phyloP scores from a whole-genome alignment of 2,797 vertebrate genomes.

The Linurgus olivaceus region DNA sequence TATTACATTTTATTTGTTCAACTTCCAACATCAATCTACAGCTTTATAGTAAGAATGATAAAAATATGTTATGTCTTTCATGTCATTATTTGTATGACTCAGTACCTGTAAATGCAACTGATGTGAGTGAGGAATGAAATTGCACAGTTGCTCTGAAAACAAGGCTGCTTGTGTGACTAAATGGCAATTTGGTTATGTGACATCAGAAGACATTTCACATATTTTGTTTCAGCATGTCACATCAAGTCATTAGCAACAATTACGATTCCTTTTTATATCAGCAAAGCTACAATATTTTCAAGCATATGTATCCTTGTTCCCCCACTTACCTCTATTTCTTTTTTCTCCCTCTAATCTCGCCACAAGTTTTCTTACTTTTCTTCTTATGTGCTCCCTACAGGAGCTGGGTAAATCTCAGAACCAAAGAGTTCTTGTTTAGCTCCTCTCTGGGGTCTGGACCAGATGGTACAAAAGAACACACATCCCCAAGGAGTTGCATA shows the following conservation, averaged over 20 bases:
- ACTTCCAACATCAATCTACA: neutral
- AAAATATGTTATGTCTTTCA: neutral
- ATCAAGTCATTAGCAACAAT: neutral
- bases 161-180: neutral
- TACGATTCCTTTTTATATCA: neutral
- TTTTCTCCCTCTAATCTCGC: neutral
- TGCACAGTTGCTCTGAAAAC: neutral
- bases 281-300: neutral
- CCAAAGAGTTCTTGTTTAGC: constrained; percentile 10
- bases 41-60: neutral
- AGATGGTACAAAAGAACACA: constrained; percentile 14
- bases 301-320: neutral
- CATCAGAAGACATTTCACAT: neutral
- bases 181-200: neutral
- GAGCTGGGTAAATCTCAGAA: neutral
- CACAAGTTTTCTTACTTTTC: neutral
- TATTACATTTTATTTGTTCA: neutral
- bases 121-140: neutral
- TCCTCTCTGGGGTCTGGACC: neutral
- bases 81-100: neutral
- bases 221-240: neutral
- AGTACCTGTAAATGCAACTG: neutral
- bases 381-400: neutral
- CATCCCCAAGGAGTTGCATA: neutral
- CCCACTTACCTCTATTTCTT: neutral